Base-by-base conservation (phyloP, 1,140 invertebrate species). In the Popillia japonica region DNA sequence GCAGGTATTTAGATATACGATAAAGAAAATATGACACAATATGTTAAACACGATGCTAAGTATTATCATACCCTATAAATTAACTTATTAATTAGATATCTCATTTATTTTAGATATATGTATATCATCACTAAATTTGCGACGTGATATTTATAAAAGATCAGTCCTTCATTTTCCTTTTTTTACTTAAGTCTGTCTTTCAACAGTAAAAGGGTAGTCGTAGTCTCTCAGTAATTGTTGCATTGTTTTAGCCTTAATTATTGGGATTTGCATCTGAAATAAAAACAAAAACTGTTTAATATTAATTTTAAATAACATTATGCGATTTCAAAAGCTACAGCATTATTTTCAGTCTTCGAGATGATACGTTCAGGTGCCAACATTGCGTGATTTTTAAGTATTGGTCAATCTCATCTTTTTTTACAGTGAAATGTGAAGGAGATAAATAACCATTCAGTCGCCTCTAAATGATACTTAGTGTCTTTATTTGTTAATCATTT, bases 221-320 rank as follows among this genome's bases (percentile, higher is more conserved):
- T 86, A 87, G 17, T 87, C 85, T 78, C 81, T 85, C 76, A 86
- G 64, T 11, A 87, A 79, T 82, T 86, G 84, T 77, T 85, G 82
- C 81, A 85, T 85, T 42, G 83, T 82, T 79, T 83, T 82, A 6
- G 83, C 79, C 81, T 83, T 85, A 17, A 86, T 84, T 61, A 79
- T 79, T 3, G 86, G 84, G 78, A 84, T 77, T 78, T 85, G 83
- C 75, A 82, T 77, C 83, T 84, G 72, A 77, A 82, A 82, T 75
- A 72, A 76, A 73, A 73, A 41, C 3, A 75, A 55, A 34, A 34
- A 34, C n/a, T n/a, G 27, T 34, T 34, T 34, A 34, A 2, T 34
- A 4, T 34, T 34, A 4, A 34, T 34, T 34, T 34, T 34, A 34
- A 34, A 34, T 34, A 2, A 34, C 27, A 34, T 34, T 1, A 34